Evolutionary conservation across 2,888 invertebrate species (phyloP), one percentile per base, ranked within the genome.

Genomic region (Nomada goodeniana): DNA sequence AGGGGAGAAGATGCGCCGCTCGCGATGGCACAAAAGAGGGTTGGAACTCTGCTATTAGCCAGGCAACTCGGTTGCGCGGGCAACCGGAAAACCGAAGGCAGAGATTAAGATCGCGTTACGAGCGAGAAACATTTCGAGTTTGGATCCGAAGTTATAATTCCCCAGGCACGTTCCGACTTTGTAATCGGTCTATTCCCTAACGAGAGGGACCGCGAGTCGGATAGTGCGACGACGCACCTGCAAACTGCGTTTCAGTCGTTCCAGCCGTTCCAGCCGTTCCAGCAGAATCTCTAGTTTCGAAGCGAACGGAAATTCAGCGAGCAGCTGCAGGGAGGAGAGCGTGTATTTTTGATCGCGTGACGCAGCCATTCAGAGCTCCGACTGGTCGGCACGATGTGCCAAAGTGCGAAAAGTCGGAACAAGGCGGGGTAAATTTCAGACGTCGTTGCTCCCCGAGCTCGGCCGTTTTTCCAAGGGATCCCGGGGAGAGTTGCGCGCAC

Each of bases 131-230:
- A 69, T 73, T 67, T 55, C 3, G 15, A 64, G 42, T 47, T 53
- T 18, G 2, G 20, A 20, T 18, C 47, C 44, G 23, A 9, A 73
- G 67, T 79, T 68, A 36, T 52, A 81, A 63, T 78, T 72, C 73
- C 79, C 59, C n/a, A 67, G 26, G 13, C 53, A 65, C 59, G 68
- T 36, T 42, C 53, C 11, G 73, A 81, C 69, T 79, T 79, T 55
- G 57, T 65, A 74, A 79, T 68, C 80, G 64, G 23, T 68, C 9
- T 64, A 70, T 80, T 70, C 76, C 53, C 69, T 23, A 47, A 64
- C 70, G 70, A 70, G 63, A 26, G 36, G 47, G 36, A 9, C 36
- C 61, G 2, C 36, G 20, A 18, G 29, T 13, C 20, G 18, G 67
- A 55, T 13, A 42, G 18, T 9, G n/a, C 3, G 11, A 18, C 69